Percentiles rank a stretch among this genome's conserved stretches.
These are phyloP conservation scores for Drosophila ananassae DNA, from an alignment of 1,140 invertebrate species.

Conservation along the genomic window DNA sequence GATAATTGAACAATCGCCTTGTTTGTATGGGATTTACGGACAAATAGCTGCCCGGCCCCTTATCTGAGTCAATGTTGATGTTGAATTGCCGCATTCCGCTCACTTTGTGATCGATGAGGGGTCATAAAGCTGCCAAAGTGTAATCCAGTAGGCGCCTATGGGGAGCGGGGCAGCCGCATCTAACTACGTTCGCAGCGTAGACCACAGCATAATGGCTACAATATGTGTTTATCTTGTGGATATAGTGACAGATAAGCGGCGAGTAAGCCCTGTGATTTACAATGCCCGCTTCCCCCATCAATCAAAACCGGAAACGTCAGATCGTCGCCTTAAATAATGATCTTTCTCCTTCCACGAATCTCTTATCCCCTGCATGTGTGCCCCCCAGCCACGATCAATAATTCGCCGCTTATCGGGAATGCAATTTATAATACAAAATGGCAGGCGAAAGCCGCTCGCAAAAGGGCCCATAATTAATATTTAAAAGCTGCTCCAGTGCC, in stretches of 20 bases:
- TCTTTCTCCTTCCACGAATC: constrained; percentile 13
- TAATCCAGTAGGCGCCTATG: constrained; percentile 74
- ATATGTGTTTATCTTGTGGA: constrained; percentile 40
- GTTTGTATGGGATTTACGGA: constrained; percentile 24
- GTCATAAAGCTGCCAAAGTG: constrained; percentile 65
- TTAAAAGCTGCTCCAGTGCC: constrained; percentile 56
- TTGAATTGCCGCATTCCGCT: constrained; percentile 42
- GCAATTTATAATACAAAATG: constrained; percentile 82
- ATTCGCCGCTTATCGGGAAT: constrained; percentile 71
- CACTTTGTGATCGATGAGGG: constrained; percentile 55
- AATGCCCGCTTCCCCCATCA: constrained; percentile 29
- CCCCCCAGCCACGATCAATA: constrained; percentile 49
- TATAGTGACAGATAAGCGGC: constrained; percentile 47
- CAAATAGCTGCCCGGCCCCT: constrained; percentile 4
- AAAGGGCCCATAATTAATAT: constrained; percentile 75
- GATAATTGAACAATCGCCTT: constrained; percentile 28
- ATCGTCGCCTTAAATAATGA: constrained; percentile 51
- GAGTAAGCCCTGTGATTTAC: constrained; percentile 48
- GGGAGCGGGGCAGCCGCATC: constrained; percentile 19
- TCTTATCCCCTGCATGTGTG: background rate
- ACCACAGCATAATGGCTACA: constrained; percentile 19
- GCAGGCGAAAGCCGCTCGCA: constrained; percentile 61
- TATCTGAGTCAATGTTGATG: constrained; percentile 46
- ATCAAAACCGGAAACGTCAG: constrained; percentile 68
- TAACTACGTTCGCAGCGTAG: background rate